These are phyloP conservation scores for Rotaria macrura DNA, from an alignment of 2,888 invertebrate genomes.

Conservation along the genomic window DNA sequence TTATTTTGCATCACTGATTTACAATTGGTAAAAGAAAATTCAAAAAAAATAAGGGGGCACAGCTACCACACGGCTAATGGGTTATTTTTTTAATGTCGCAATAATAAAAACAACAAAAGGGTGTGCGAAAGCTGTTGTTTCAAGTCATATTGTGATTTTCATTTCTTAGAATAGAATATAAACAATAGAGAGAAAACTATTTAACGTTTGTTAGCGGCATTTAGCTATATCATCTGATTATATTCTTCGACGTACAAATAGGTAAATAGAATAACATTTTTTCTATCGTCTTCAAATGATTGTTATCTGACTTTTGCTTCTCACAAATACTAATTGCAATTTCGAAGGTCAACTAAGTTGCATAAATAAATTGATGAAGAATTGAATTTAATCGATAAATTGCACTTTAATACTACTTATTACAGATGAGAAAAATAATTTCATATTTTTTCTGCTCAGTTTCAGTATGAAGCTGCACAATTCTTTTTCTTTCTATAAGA, in stretches of 20 bases:
- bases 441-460: no score
- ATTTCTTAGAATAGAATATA: background rate
- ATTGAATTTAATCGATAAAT: no score
- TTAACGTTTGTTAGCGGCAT: background rate
- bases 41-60: background rate
- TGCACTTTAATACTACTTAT: no score
- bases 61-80: background rate
- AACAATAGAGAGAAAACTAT: background rate
- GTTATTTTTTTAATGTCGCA: background rate
- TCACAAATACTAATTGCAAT: no score
- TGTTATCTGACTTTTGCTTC: no score
- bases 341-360: background rate
- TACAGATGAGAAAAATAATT: no score
- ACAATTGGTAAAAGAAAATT: background rate
- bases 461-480: no score
- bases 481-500: background rate
- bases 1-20: background rate
- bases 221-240: background rate
- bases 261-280: background rate
- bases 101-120: background rate
- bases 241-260: background rate
- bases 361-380: background rate
- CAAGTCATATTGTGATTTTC: background rate
- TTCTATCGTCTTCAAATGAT: no score
- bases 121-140: background rate